These are phyloP conservation scores for Eupithecia vulgata DNA, from an alignment of 2,888 invertebrate genomes.

Conservation along the genomic window DNA sequence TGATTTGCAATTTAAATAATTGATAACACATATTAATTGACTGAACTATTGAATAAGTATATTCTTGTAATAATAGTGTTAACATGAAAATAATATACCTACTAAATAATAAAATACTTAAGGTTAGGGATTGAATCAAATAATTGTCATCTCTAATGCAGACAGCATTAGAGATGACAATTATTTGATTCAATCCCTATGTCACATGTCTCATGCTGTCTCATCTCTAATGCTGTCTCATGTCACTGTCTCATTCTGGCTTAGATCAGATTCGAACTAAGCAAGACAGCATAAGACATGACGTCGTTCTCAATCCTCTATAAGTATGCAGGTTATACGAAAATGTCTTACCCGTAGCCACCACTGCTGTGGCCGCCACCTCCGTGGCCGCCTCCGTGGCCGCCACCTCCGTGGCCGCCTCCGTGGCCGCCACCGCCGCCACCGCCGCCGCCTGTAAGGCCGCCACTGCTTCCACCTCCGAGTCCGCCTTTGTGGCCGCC, in stretches of 20 bases:
- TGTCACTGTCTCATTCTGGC: too few relatives aligned
- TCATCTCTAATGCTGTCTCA: background rate
- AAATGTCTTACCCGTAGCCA: slow-evolving; percentile 52
- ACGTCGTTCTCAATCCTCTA: background rate
- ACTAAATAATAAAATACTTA: background rate
- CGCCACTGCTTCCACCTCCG: slow-evolving; percentile 42
- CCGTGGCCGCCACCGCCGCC: slow-evolving; percentile 32
- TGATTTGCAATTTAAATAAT: too few relatives aligned
- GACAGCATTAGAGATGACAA: too few relatives aligned
- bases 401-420: slow-evolving; percentile 33
- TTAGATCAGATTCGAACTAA: background rate
- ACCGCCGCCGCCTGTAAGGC: slow-evolving; percentile 37
- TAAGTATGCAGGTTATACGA: background rate
- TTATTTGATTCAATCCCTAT: too few relatives aligned
- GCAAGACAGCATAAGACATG: background rate
- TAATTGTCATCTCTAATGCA: too few relatives aligned
- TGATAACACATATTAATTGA: too few relatives aligned
- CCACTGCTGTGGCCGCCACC: slow-evolving; percentile 22
- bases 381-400: slow-evolving; percentile 14
- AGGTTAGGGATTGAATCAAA: background rate
- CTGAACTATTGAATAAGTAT: too few relatives aligned
- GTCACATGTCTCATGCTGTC: too few relatives aligned
- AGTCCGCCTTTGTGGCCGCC: slow-evolving; percentile 38
- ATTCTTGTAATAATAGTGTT: too few relatives aligned
- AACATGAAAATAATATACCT: too few relatives aligned